Base-by-base conservation (phyloP, 2,888 invertebrate species). In the Tortricodes alternella region DNA sequence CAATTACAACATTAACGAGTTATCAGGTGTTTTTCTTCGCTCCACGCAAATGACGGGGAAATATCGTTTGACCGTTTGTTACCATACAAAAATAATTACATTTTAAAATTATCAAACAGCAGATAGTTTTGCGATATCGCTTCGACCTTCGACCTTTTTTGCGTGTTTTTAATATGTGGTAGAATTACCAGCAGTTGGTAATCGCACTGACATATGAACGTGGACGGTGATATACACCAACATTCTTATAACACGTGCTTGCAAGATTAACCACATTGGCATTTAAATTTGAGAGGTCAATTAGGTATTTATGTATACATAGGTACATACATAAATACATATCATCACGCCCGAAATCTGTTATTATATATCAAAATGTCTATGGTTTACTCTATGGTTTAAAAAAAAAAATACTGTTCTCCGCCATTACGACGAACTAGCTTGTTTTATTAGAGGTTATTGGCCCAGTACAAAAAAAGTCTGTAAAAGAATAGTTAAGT, bases 131-230 rank as follows among this genome's bases (percentile, higher is more conserved):
- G 74, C 75, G 71, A 70, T 70, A 67, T 63, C 62, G 64, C 65
- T 64, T 70, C 68, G 77, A 76, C 76, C 76, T 60, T 76, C 75
- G 84, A 84, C 83, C 72, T 62, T 59, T 64, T 64, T 58, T 59
- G 66, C 63, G 69, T 70, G 66, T 73, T 76, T 80, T 86, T 81
- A 86, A 83, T 85, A 74, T 83, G 82, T 80, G 84, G 39, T 48
- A 39, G n/a, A 35, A 48, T 56, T 9, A 49, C 11, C 13, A 21
- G 21, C 35, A 11, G 19, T 43, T 19, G 35, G 43, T 49, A 43
- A 49, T 49, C 41, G 43, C 37, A 49, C 34, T 34, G 46, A 48
- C 43, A 41, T 43, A 29, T 32, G 35, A 35, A 43, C 35, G 41
- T 43, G n/a, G 18, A 24, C n/a, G 13, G 24, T 6, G 52, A 37